These are phyloP conservation scores for human (Homo sapiens) DNA, from an alignment of 2,113 vertebrate genomes.

Conservation along the genomic window DNA sequence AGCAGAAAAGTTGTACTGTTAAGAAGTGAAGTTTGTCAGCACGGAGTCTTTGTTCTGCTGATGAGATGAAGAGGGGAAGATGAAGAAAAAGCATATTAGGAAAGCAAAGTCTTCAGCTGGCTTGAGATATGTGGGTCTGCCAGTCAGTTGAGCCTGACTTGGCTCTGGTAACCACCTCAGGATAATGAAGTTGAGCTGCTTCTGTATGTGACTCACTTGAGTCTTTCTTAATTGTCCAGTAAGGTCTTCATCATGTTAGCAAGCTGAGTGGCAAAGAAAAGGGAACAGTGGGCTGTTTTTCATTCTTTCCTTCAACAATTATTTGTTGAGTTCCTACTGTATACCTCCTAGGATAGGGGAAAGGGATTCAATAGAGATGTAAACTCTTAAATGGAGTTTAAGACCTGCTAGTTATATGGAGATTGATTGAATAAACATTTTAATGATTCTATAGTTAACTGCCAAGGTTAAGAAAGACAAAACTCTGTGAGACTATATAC, in stretches of 20 bases:
- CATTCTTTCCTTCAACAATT: not conserved
- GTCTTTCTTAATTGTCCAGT: not conserved
- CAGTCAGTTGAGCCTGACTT: not conserved
- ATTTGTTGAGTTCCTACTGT: not conserved
- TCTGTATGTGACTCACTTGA: not conserved
- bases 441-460: not conserved
- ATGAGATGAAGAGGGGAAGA: not conserved
- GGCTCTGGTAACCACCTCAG: not conserved
- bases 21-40: not conserved
- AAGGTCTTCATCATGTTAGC: not conserved
- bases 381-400: not conserved
- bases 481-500: not conserved
- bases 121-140: not conserved
- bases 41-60: not conserved
- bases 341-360: not conserved
- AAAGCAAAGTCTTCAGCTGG: not conserved
- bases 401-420: not conserved
- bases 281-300: not conserved
- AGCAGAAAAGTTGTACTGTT: not conserved
- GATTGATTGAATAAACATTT: not conserved
- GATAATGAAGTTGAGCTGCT: not conserved
- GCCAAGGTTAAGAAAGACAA: not conserved
- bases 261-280: not conserved
- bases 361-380: not conserved
- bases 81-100: not conserved